Evolutionary conservation across 2,888 invertebrate genomes (phyloP).

Genomic region (Furcula furcula): DNA sequence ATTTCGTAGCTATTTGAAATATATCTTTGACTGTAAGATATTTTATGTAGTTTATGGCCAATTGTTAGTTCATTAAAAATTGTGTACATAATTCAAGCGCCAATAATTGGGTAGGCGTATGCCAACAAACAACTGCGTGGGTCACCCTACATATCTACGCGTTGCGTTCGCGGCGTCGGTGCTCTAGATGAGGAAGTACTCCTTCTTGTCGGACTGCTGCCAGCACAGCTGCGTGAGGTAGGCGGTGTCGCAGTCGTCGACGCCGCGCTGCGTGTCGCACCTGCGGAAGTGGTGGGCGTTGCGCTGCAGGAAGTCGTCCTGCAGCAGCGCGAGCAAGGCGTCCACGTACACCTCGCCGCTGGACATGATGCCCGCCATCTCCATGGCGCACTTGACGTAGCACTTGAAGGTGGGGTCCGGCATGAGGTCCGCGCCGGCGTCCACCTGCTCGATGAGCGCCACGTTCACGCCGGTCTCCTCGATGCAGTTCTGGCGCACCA

Average conservation of each 20-base stretch:
- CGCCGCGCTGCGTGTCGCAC: slow-evolving; percentile 59
- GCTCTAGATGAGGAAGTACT: slow-evolving; percentile 66
- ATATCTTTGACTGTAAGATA: too few species aligned
- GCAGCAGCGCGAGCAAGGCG: slow-evolving; percentile 59
- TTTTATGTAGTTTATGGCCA: too few species aligned
- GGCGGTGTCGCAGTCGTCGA: slow-evolving; percentile 69
- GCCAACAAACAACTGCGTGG: too few species aligned
- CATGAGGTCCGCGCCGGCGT: slow-evolving; percentile 55
- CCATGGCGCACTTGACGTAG: slow-evolving; percentile 72
- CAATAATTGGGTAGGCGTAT: too few species aligned
- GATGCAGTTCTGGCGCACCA: slow-evolving; percentile 62
- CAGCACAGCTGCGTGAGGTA: slow-evolving; percentile 68
- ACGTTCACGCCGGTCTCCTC: slow-evolving; percentile 59
- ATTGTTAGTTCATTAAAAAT: too few species aligned
- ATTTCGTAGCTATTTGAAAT: too few species aligned
- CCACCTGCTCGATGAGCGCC: slow-evolving; percentile 49
- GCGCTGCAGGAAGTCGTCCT: slow-evolving; percentile 44
- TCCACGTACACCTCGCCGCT: slow-evolving; percentile 65
- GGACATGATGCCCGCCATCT: slow-evolving; percentile 67
- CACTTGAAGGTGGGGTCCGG: slow-evolving; percentile 60
- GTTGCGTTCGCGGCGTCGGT: too few species aligned
- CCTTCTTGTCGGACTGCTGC: slow-evolving; percentile 56
- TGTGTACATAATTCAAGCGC: too few species aligned
- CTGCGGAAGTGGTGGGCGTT: slow-evolving; percentile 42
- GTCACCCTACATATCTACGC: too few species aligned